Conservation (phyloP, 2,888 invertebrate genomes). For the Orchesellides sinensis region DNA sequence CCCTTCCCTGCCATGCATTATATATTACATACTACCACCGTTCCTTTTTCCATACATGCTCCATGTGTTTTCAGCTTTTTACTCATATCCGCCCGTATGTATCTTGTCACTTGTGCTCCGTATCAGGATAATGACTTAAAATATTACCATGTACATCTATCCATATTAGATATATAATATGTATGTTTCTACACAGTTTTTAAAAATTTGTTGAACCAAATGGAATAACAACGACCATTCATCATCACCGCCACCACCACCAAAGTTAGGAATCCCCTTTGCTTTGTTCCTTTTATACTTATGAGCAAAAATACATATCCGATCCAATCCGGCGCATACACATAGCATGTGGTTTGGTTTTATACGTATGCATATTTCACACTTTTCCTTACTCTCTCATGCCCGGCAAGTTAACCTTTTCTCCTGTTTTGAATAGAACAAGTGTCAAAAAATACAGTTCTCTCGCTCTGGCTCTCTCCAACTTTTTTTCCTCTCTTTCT, state of each 20-base stretch:
- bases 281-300: background rate
- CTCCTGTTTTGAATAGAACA: conserved; percentile 47
- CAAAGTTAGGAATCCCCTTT: too few species aligned
- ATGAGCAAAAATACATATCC: conserved; percentile 31
- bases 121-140: background rate
- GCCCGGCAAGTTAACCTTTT: conserved; percentile 66
- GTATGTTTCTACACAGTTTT: conserved; percentile 31
- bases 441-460: conserved; percentile 61
- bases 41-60: conserved; percentile 22
- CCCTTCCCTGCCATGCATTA: conserved; percentile 57
- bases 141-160: too few species aligned
- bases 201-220: background rate
- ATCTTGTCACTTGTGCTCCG: conserved; percentile 57
- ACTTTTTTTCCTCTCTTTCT: background rate
- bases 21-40: conserved; percentile 38
- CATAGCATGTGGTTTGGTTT: conserved; percentile 46
- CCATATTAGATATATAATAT: background rate
- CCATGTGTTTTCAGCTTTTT: conserved; percentile 51
- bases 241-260: conserved; percentile 49
- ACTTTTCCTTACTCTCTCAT: conserved; percentile 39
- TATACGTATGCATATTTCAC: conserved; percentile 50
- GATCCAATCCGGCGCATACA: conserved; percentile 24
- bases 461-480: too few species aligned
- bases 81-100: conserved; percentile 49
- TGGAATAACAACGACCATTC: conserved; percentile 61